Percentiles rank a stretch among this genome's conserved stretches.
Evolutionary conservation across 1,140 invertebrate species (phyloP).

Genomic region (Drosophila lowei): DNA sequence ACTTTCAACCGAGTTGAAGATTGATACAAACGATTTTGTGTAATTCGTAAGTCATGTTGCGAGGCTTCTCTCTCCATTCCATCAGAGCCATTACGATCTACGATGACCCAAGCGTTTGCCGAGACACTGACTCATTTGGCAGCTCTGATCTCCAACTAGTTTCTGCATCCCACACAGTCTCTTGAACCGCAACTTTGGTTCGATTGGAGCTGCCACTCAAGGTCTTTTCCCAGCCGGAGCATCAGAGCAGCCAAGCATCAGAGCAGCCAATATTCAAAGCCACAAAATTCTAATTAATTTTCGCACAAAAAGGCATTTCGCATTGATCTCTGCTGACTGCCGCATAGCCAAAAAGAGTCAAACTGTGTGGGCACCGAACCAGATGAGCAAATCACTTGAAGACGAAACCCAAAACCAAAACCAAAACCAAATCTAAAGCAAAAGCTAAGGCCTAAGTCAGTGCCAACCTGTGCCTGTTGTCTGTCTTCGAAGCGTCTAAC

Average conservation of each 20-base stretch:
- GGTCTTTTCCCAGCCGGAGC: conserved; percentile 62
- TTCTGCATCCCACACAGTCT: conserved; percentile 60
- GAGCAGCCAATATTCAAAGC: conserved; percentile 42
- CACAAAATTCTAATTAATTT: conserved; percentile 73
- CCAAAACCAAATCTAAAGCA: conserved; percentile 10
- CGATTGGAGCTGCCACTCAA: conserved; percentile 48
- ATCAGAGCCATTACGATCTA: conserved; percentile 28
- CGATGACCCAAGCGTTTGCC: conserved; percentile 6
- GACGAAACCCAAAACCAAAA: conserved; percentile 26
- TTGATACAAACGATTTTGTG: conserved; percentile 24
- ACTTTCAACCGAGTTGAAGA: conserved; percentile 27
- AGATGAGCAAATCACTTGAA: conserved; percentile 9
- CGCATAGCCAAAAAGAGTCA: conserved; percentile 28
- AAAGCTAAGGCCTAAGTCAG: conserved; percentile 21
- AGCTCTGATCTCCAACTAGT: conserved; percentile 46
- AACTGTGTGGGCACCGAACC: conserved; percentile 29
- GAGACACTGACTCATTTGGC: conserved; percentile 7
- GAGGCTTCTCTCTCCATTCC: conserved; percentile 1
- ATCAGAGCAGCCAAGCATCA: conserved; percentile 11
- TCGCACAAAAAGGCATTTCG: conserved; percentile 34
- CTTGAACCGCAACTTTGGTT: conserved; percentile 51
- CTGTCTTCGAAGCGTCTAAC: conserved; percentile 17
- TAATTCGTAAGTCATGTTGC: conserved; percentile 46
- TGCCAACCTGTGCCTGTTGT: conserved; percentile 42
- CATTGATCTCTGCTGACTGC: conserved; percentile 42